These are phyloP conservation scores for Vanessa atalanta DNA, from an alignment of 1,140 invertebrate species.

Conservation along the genomic window DNA sequence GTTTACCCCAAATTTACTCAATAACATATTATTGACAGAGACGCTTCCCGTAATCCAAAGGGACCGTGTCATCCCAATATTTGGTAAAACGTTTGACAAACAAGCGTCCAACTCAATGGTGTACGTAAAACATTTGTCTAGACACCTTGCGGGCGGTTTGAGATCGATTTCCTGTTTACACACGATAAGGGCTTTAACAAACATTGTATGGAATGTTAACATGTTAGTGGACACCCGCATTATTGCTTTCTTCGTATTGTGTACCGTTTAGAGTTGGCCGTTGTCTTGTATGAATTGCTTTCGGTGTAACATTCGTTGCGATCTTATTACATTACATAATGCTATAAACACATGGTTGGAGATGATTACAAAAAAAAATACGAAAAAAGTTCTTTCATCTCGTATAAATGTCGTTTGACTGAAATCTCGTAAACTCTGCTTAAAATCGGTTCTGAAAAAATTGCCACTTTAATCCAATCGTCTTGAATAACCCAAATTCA, in stretches of 20 bases:
- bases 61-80: constrained; percentile 55
- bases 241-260: constrained; percentile 31
- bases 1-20: constrained; percentile 36
- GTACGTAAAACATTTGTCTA: constrained; percentile 57
- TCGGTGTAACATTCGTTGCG: not conserved
- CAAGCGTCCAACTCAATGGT: constrained; percentile 44
- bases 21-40: constrained; percentile 48
- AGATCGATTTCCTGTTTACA: constrained; percentile 64
- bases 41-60: constrained; percentile 53
- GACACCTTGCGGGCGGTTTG: constrained; percentile 57
- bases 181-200: constrained; percentile 64
- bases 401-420: too few species aligned
- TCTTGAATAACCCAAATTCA: too few species aligned
- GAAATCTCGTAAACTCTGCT: too few species aligned
- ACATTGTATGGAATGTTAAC: constrained; percentile 56
- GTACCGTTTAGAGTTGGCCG: constrained; percentile 15
- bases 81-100: constrained; percentile 61
- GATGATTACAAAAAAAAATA: too few species aligned
- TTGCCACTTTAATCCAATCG: too few species aligned
- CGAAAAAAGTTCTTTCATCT: too few species aligned
- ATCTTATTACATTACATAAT: not conserved
- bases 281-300: not conserved
- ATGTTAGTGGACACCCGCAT: constrained; percentile 43
- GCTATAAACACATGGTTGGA: not conserved
- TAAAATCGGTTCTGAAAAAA: too few species aligned